These are phyloP conservation scores for Penaeus japonicus DNA, from an alignment of 1,140 invertebrate genomes.

Conservation along the genomic window DNA sequence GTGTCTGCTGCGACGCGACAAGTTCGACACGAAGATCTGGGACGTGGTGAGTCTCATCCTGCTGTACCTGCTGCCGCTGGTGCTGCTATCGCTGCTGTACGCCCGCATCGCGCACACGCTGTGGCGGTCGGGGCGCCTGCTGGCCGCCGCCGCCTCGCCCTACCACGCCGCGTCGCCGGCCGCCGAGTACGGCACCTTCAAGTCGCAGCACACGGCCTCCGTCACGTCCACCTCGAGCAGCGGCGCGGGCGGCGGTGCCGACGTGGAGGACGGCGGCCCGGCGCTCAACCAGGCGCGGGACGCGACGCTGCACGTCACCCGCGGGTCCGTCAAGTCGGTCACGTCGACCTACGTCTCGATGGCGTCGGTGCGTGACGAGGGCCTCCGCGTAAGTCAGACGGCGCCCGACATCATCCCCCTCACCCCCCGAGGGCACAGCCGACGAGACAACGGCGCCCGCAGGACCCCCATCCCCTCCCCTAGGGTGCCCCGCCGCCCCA, in stretches of 20 bases:
- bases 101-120: constrained; percentile 61
- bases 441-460: neutral
- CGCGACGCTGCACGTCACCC: neutral
- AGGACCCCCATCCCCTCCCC: neutral
- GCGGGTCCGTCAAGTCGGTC: constrained; percentile 38
- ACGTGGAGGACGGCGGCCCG: neutral
- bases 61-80: constrained; percentile 61
- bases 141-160: constrained; percentile 40
- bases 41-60: constrained; percentile 61
- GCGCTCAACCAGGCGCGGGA: neutral
- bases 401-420: constrained; percentile 28
- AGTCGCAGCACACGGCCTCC: constrained; percentile 42
- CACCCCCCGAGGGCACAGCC: neutral
- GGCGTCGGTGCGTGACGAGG: constrained; percentile 9
- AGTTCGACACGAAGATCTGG: constrained; percentile 61
- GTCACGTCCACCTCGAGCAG: constrained; percentile 42
- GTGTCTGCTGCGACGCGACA: constrained; percentile 59
- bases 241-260: neutral
- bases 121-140: constrained; percentile 54
- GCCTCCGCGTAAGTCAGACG: constrained; percentile 1
- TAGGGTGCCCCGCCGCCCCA: constrained; percentile 17
- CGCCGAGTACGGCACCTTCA: constrained; percentile 40
- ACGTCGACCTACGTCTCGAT: constrained; percentile 41
- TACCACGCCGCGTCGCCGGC: constrained; percentile 16
- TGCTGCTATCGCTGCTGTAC: constrained; percentile 61